Evolutionary conservation across 1,140 invertebrate genomes (phyloP).

Genomic region (Phenacoccus solenopsis): DNA sequence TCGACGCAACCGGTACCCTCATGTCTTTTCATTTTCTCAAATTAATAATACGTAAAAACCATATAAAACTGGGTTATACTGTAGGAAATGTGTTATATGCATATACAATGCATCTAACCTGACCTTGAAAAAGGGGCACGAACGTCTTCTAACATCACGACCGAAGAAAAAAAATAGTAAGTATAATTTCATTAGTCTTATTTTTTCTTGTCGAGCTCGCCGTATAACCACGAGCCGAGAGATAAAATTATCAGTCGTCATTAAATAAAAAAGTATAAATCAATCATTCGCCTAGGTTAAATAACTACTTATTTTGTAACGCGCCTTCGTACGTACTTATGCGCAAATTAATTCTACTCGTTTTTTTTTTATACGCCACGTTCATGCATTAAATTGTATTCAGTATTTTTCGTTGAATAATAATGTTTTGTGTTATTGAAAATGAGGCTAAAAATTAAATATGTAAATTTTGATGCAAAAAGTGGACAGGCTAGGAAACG

Average conservation of each 20-base stretch:
- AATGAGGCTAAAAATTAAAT: no score
- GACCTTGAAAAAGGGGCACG: neutral
- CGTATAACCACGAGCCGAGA: neutral
- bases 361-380: no score
- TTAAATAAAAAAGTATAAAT: neutral
- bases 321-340: no score
- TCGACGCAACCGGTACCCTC: neutral
- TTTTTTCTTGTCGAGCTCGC: no score
- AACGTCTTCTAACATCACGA: neutral
- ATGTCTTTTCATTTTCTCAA: neutral
- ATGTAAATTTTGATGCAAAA: no score
- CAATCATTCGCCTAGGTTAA: neutral
- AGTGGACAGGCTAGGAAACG: no score
- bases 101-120: neutral
- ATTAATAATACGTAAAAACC: neutral
- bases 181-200: neutral
- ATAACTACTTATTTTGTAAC: no score
- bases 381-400: no score
- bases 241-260: constrained; percentile 1
- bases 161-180: neutral
- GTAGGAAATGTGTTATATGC: neutral
- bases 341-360: no score
- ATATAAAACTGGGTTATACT: neutral
- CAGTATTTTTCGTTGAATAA: no score
- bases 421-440: no score